Evolutionary conservation across 2,888 invertebrate species (phyloP), one percentile per base, ranked within the genome.

Genomic region (Alsophila aescularia): DNA sequence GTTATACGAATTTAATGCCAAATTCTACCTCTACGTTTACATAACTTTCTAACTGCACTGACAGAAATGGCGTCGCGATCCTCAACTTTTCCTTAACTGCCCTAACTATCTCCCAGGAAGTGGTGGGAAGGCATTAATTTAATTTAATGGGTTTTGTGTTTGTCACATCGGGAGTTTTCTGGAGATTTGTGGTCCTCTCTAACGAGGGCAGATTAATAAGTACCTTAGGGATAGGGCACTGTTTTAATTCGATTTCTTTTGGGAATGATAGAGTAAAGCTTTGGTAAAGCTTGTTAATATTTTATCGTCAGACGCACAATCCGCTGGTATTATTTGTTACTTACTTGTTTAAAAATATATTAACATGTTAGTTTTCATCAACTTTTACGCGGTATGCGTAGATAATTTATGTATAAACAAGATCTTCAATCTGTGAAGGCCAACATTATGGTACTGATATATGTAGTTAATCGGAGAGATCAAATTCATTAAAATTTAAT

Each of bases 111-210:
- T 77, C 70, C 64, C 59, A 76, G 78, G 78, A 79, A 79, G 81
- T 78, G 82, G 79, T 77, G 66, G 69, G 71, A 79, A 74, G 74
- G 77, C 92, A 92, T 92, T 92, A 89, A 91, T 92, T 91, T 91
- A 90, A 87, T 91, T 90, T 92, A 82, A 92, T 92, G 90, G 92
- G 87, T 90, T 89, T 87, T 92, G 91, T 86, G 88, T 90, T 87
- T 92, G 92, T 92, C 92, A 92, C 85, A 81, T 76, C 65, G 81
- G 81, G 77, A 83, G 84, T 76, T 80, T 70, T 70, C 67, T 10
- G 18, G 72, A 89, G 92, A 92, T 92, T 92, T 92, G 90, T 91
- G 75, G 66, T 72, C 64, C 74, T 72, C 81, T 79, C 72, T 87
- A 87, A 88, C 86, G 83, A 87, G 82, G 75, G 73, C 42, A 52